These are phyloP conservation scores for Nezara viridula DNA, from an alignment of 2,888 invertebrate genomes.

Conservation along the genomic window DNA sequence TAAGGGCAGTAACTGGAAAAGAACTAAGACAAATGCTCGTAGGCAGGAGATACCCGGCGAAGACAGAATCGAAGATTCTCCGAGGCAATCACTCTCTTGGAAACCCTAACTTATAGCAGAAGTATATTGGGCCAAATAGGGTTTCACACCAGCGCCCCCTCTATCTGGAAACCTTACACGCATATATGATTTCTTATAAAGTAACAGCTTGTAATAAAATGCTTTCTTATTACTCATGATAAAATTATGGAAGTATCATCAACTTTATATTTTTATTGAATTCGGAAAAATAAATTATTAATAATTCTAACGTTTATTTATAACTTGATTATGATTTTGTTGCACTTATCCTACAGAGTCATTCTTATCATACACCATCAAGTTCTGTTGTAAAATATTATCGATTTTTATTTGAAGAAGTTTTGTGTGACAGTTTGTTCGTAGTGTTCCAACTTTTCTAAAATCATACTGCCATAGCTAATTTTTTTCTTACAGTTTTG, in stretches of 20 bases:
- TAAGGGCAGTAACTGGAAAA: background rate
- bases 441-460: too few relatives aligned
- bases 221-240: background rate
- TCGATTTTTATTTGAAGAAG: too few relatives aligned
- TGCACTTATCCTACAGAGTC: too few relatives aligned
- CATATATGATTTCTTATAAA: conserved; percentile 22
- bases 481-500: too few relatives aligned
- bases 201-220: background rate
- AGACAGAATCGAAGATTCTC: background rate
- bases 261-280: too few relatives aligned
- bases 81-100: background rate
- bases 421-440: too few relatives aligned
- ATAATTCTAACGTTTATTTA: too few relatives aligned
- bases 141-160: background rate
- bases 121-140: background rate
- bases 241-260: background rate
- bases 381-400: too few relatives aligned
- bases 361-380: too few relatives aligned
- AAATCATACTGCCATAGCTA: too few relatives aligned
- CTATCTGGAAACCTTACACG: conserved; percentile 13
- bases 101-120: conserved; percentile 12
- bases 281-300: too few relatives aligned
- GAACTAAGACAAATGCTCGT: background rate
- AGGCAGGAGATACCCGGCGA: background rate
- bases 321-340: too few relatives aligned